phyloP scores from a whole-genome alignment of 1,140 invertebrate genomes.

The Nomia melanderi region DNA sequence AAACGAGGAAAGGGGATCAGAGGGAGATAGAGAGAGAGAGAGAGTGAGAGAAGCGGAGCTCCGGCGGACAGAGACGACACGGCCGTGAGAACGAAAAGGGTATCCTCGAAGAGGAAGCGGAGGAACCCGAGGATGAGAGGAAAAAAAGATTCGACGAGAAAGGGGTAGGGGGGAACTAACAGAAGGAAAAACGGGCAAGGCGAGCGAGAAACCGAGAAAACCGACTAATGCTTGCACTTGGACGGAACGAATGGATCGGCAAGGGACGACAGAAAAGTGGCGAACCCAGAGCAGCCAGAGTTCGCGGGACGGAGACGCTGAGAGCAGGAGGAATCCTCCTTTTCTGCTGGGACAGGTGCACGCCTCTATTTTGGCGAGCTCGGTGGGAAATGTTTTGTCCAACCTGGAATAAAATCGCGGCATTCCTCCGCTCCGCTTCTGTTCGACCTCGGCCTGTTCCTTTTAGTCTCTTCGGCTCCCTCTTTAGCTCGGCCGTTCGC shows the following conservation, averaged over 20 bases:
- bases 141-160: background rate
- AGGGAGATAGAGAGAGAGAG: too few relatives aligned
- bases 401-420: slow-evolving; percentile 52
- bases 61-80: too few relatives aligned
- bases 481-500: slow-evolving; percentile 36
- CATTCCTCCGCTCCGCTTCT: slow-evolving; percentile 46
- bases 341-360: slow-evolving; percentile 62
- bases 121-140: background rate
- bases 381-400: slow-evolving; percentile 52
- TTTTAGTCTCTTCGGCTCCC: slow-evolving; percentile 32
- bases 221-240: background rate
- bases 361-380: slow-evolving; percentile 57
- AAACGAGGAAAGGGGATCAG: slow-evolving; percentile 11
- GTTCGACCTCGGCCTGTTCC: slow-evolving; percentile 18
- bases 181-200: slow-evolving; percentile 17
- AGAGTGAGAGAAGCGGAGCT: too few relatives aligned
- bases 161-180: slow-evolving; percentile 1
- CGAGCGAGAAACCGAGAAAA: background rate
- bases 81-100: slow-evolving; percentile 27
- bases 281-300: slow-evolving; percentile 4
- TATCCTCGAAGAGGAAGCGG: slow-evolving; percentile 7
- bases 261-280: background rate
- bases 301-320: slow-evolving; percentile 16
- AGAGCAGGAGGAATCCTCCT: slow-evolving; percentile 45
- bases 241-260: slow-evolving; percentile 5